Conservation (phyloP, 1,140 invertebrate species). For the Hycleus phaleratus region DNA sequence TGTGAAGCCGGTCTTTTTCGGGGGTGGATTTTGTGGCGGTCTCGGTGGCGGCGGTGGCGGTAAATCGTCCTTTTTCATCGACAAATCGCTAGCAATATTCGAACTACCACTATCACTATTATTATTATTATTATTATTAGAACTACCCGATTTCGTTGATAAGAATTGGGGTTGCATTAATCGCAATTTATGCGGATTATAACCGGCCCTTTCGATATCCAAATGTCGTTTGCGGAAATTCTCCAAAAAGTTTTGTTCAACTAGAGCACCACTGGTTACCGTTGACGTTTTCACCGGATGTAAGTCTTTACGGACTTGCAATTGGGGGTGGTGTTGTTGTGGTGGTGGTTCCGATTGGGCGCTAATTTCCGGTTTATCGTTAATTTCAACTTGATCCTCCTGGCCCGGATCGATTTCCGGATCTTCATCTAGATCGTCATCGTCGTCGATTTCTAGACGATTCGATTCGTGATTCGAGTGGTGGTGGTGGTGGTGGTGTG, state of each 20-base stretch:
- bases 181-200: slow-evolving; percentile 21
- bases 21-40: slow-evolving; percentile 41
- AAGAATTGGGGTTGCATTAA: slow-evolving; percentile 20
- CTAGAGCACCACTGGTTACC: slow-evolving; percentile 38
- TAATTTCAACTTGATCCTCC: slow-evolving; percentile 46
- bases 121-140: slow-evolving; percentile 22
- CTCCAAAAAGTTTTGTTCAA: slow-evolving; percentile 26
- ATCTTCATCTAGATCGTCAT: slow-evolving; percentile 44
- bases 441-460: slow-evolving; percentile 18
- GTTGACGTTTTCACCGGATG: slow-evolving; percentile 47
- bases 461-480: slow-evolving; percentile 21
- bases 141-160: slow-evolving; percentile 20
- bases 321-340: slow-evolving; percentile 42
- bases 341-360: too few relatives aligned
- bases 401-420: slow-evolving; percentile 47
- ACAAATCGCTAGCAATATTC: slow-evolving; percentile 36
- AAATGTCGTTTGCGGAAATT: slow-evolving; percentile 33
- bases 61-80: slow-evolving; percentile 36
- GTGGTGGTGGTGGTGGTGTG: slow-evolving; percentile 40
- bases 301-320: slow-evolving; percentile 65
- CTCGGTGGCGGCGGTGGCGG: slow-evolving; percentile 33
- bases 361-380: slow-evolving; percentile 37
- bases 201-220: slow-evolving; percentile 30
- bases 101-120: slow-evolving; percentile 12
- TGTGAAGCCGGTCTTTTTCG: slow-evolving; percentile 57